phyloP scores from a whole-genome alignment of 2,888 invertebrate species.

The Hylaea fasciaria region DNA sequence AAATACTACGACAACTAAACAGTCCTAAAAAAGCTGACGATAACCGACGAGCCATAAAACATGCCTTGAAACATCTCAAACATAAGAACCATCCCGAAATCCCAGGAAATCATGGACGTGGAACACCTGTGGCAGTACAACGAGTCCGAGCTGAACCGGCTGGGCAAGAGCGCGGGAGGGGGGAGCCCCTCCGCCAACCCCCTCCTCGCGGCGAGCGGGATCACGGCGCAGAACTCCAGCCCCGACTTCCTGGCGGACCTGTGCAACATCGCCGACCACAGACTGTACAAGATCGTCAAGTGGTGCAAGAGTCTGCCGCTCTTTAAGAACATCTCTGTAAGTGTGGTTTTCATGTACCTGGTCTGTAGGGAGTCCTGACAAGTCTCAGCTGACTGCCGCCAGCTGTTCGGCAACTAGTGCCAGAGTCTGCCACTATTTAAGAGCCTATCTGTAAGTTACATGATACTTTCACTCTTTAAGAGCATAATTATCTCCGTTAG shows the following conservation, averaged over 20 bases:
- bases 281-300: conserved; percentile 98
- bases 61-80: too few relatives aligned
- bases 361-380: background rate
- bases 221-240: conserved; percentile 87
- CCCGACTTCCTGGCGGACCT: conserved; percentile 95
- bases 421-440: too few relatives aligned
- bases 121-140: conserved; percentile 98
- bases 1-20: too few relatives aligned
- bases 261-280: conserved; percentile 97
- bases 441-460: too few relatives aligned
- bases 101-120: conserved; percentile 97
- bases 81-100: background rate
- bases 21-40: too few relatives aligned
- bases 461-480: too few relatives aligned
- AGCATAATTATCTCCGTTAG: too few relatives aligned
- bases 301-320: conserved; percentile 99
- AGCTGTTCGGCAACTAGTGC: too few relatives aligned
- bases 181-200: conserved; percentile 76
- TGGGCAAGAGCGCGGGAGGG: conserved; percentile 79
- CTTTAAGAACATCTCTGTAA: conserved; percentile 97
- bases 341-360: conserved; percentile 42
- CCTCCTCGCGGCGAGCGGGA: conserved; percentile 76
- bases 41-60: too few relatives aligned
- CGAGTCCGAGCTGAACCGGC: conserved; percentile 90
- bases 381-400: too few relatives aligned